A percentile compares a stretch with the other conserved stretches of the same genome.
These are phyloP conservation scores for Coecobrya sp. DNA, from an alignment of 2,888 invertebrate species.

Conservation along the genomic window DNA sequence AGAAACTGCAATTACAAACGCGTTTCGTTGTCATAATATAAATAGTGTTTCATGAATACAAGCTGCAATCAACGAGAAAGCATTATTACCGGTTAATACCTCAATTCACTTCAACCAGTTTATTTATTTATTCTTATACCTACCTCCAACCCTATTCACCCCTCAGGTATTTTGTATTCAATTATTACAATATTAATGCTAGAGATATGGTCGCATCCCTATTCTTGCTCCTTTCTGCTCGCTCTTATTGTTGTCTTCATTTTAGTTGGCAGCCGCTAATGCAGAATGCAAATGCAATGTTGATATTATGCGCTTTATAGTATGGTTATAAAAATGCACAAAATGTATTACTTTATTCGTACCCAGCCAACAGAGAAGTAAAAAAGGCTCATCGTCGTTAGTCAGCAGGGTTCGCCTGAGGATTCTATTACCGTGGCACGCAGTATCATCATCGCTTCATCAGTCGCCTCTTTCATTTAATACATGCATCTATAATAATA, in stretches of 20 bases:
- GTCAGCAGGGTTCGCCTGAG: conserved; percentile 64
- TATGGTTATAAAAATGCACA: conserved; percentile 33
- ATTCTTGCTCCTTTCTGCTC: not conserved
- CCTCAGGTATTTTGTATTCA: not conserved
- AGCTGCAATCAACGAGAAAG: not conserved
- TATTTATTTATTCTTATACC: not conserved
- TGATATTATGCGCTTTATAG: not conserved
- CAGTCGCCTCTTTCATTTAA: conserved; percentile 77
- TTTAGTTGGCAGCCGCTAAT: not conserved
- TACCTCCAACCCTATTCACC: not conserved
- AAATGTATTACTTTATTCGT: conserved; percentile 42
- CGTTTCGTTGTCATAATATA: no score
- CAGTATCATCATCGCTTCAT: conserved; percentile 79
- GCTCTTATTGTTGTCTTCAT: not conserved
- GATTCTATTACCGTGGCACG: conserved; percentile 64
- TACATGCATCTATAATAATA: not conserved
- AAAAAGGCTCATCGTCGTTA: conserved; percentile 63
- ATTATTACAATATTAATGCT: conserved; percentile 12
- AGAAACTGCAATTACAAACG: no score
- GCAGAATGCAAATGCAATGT: conserved; percentile 7
- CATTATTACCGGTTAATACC: not conserved
- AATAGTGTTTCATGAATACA: no score
- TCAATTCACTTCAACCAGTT: not conserved
- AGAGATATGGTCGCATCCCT: not conserved
- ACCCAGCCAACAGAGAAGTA: conserved; percentile 31